Conservation (phyloP, 2,888 invertebrate genomes). For the Cephus sareptanus region DNA sequence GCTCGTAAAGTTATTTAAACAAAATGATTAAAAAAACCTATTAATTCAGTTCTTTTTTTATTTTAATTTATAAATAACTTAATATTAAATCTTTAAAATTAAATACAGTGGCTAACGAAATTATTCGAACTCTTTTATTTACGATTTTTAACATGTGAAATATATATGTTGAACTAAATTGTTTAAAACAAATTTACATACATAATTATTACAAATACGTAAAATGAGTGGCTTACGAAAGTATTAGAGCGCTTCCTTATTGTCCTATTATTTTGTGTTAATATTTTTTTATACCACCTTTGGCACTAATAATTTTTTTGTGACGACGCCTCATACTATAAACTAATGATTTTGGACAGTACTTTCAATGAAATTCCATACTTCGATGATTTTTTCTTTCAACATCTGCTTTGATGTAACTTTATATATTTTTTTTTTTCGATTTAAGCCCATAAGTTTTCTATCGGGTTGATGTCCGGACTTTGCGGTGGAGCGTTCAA, state of each 20-base stretch:
- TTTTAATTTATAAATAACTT: too few species aligned
- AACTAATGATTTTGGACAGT: neutral
- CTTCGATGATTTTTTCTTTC: neutral
- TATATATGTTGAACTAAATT: neutral
- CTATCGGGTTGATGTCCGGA: conserved; percentile 2
- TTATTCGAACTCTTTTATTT: neutral
- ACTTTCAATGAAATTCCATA: neutral
- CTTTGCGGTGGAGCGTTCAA: conserved; percentile 1
- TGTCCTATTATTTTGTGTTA: neutral
- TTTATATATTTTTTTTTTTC: neutral
- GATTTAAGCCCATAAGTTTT: neutral
- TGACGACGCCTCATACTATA: neutral
- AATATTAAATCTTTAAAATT: too few species aligned
- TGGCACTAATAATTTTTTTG: neutral
- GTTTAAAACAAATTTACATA: too few species aligned
- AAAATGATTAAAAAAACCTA: too few species aligned
- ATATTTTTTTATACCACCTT: neutral
- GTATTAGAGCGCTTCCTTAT: neutral
- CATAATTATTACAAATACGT: neutral
- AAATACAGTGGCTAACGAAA: neutral
- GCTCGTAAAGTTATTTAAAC: too few species aligned
- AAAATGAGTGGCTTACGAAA: neutral
- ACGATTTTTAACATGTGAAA: neutral
- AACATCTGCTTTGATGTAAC: neutral
- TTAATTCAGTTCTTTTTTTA: too few species aligned